These are phyloP conservation scores for Gadopsis marmoratus DNA, from an alignment of 2,797 vertebrate genomes.

Conservation along the genomic window DNA sequence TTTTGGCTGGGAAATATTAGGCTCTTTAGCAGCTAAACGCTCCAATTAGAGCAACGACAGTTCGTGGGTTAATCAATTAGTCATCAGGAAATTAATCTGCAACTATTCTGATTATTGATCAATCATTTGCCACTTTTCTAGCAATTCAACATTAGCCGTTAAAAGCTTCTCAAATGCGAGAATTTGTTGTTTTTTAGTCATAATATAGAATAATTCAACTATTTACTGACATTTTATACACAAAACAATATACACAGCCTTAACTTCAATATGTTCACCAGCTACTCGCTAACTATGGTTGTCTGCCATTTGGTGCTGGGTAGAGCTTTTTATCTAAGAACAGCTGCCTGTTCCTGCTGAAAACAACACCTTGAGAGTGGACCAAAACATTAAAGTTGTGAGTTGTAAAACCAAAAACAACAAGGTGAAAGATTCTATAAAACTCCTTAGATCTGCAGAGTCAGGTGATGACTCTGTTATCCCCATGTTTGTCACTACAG, in stretches of 20 bases:
- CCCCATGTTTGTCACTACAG: not conserved
- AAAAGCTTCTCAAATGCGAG: not conserved
- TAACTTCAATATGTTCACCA: not conserved
- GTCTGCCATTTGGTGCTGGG: not conserved
- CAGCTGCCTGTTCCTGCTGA: not conserved
- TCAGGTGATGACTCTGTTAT: not conserved
- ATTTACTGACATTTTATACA: not conserved
- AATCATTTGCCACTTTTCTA: not conserved
- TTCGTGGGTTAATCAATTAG: not conserved
- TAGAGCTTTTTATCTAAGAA: too few relatives aligned
- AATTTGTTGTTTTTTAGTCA: not conserved
- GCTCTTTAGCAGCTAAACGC: not conserved
- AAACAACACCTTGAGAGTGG: not conserved
- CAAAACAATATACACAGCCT: not conserved
- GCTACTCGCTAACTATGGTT: not conserved
- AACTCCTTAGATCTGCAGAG: not conserved
- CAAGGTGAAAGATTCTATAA: not conserved
- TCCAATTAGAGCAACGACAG: not conserved
- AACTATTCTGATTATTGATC: not conserved
- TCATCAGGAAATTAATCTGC: not conserved
- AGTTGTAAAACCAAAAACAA: not conserved
- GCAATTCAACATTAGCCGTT: not conserved
- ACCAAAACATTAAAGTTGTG: not conserved
- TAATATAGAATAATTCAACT: not conserved
- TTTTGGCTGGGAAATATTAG: not conserved